Conservation (phyloP, 1,140 invertebrate genomes). For the Drusus annulatus region DNA sequence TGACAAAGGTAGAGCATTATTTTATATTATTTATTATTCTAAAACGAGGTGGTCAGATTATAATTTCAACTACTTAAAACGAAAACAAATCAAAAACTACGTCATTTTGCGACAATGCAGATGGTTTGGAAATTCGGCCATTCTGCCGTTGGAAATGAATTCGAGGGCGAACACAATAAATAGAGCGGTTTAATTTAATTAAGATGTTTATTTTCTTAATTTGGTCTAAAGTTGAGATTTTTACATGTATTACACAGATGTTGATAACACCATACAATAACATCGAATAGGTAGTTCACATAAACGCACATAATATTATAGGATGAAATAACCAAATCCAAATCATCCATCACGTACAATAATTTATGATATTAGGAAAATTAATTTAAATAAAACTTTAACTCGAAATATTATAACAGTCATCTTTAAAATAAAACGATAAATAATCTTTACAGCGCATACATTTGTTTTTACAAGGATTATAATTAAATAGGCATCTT, state of each 20-base stretch:
- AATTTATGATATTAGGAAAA: constrained; percentile 26
- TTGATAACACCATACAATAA: constrained; percentile 39
- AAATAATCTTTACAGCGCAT: constrained; percentile 1
- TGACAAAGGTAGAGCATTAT: too few relatives aligned
- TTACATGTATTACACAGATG: constrained; percentile 54
- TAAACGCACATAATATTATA: constrained; percentile 15
- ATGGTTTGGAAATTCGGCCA: too few relatives aligned
- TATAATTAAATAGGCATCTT: constrained; percentile 2
- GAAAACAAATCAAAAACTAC: too few relatives aligned
- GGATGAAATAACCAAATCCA: constrained; percentile 37
- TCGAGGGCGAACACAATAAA: background rate
- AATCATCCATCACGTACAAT: constrained; percentile 1
- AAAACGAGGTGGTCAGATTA: too few relatives aligned
- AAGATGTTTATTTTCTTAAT: constrained; percentile 58
- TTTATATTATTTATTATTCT: too few relatives aligned
- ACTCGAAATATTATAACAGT: constrained; percentile 20
- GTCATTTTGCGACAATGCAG: too few relatives aligned
- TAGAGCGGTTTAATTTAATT: constrained; percentile 19
- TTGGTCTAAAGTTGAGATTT: constrained; percentile 57
- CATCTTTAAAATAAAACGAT: constrained; percentile 28
- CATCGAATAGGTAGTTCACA: constrained; percentile 44
- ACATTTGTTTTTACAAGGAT: constrained; percentile 1
- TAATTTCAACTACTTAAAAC: too few relatives aligned
- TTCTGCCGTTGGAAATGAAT: too few relatives aligned
- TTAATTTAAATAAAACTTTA: constrained; percentile 13